Evolutionary conservation across 2,888 invertebrate species (phyloP), one percentile per base, ranked within the genome.

Genomic region (Sussaba pulchella): DNA sequence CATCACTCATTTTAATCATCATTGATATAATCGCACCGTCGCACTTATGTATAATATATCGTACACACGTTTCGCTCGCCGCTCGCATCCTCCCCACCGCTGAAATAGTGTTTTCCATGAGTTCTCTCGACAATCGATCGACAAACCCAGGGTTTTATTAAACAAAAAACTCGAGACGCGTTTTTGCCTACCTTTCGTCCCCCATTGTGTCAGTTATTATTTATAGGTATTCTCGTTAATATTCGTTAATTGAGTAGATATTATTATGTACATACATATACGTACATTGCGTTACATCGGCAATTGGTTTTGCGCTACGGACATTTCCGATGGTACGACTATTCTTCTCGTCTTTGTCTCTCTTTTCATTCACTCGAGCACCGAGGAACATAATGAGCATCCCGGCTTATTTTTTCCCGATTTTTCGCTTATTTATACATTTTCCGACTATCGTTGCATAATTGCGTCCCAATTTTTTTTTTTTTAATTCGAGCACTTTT

Each of bases 1-100:
- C n/a, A n/a, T n/a, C n/a, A n/a, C 84, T 81, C 80, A 82, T 78
- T 54, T 66, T 71, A 78, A 74, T 81, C 70, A 57, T 67, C 52
- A 24, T 67, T 47, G 61, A 45, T 45, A 61, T 72, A 19, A 45
- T 67, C 74, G 72, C 72, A 78, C 52, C 43, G 8, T 78, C 78
- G 59, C 70, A 66, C 54, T 52, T 70, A 74, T 73, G 17, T 61
- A 70, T 70, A 72, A 83, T 71, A 79, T 79, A 81, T 78, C 82
- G 72, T 84, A 83, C 80, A 84, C 78, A 66, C 50, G 39, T 14
- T 67, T 57, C 54, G 14, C 54, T 59, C 52, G 31, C n/a, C 31
- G 12, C 26, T 5, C 19, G 9, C 19, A 8, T 21, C n/a, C 26
- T 54, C 52, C 24, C 39, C 57, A 17, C 36, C 45, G 21, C 50